phyloP scores from a whole-genome alignment of 30 jellyfish, hydroid and myxozoan species.

The Hydractinia symbiolongicarpus region DNA sequence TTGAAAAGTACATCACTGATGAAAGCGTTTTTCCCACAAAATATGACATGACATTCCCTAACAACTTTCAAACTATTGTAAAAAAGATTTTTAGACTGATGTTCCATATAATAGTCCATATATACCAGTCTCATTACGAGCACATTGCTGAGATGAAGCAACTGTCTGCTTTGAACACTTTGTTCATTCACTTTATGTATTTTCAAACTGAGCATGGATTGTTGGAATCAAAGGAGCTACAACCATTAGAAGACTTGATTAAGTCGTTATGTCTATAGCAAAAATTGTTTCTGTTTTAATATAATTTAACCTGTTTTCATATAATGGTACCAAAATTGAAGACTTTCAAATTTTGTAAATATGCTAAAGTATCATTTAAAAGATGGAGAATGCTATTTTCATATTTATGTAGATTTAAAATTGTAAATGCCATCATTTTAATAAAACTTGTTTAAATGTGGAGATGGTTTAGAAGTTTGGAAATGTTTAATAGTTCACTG shows the following conservation, averaged over 20 bases:
- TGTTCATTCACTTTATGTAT: constrained; percentile 89
- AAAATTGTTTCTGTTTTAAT: background rate
- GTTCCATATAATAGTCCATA: constrained; percentile 90
- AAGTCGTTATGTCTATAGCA: constrained; percentile 66
- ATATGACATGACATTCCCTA: constrained; percentile 76
- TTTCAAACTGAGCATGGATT: constrained; percentile 90
- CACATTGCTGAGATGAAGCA: constrained; percentile 58
- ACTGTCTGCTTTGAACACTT: constrained; percentile 54
- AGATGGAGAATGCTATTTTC: no score
- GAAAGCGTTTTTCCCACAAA: constrained; percentile 88
- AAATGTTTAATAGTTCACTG: no score
- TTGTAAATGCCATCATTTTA: no score
- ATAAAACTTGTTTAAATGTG: no score
- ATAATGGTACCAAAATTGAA: no score
- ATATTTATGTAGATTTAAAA: no score
- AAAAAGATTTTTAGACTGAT: constrained; percentile 69
- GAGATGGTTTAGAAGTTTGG: no score
- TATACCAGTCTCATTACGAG: constrained; percentile 73
- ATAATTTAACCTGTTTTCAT: background rate
- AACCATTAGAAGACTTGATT: constrained; percentile 80
- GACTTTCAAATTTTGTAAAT: no score
- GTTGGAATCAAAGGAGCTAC: constrained; percentile 80
- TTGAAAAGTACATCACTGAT: constrained; percentile 82
- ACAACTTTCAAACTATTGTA: constrained; percentile 57
- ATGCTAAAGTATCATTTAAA: no score